These are phyloP conservation scores for Ophion slaviceki DNA, from an alignment of 2,888 invertebrate genomes.

Conservation along the genomic window DNA sequence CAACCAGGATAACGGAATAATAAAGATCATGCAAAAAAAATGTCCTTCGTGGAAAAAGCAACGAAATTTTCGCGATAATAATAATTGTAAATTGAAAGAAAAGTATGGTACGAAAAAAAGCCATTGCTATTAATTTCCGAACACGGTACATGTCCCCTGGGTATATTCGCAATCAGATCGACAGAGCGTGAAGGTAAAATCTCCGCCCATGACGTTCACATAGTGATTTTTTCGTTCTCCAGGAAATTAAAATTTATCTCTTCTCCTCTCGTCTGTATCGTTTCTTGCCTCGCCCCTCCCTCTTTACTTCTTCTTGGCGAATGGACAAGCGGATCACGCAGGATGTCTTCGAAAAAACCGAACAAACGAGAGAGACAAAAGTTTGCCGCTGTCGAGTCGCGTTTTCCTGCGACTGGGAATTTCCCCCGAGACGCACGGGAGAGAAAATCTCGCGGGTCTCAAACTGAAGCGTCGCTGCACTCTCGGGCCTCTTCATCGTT, in stretches of 20 bases:
- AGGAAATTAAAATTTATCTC: slow-evolving; percentile 58
- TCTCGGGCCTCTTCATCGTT: slow-evolving; percentile 5
- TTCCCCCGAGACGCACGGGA: slow-evolving; percentile 73
- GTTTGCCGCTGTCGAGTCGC: slow-evolving; percentile 55
- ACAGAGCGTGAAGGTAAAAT: slow-evolving; percentile 26
- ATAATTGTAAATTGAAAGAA: background rate
- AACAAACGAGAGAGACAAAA: slow-evolving; percentile 25
- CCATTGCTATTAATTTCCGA: background rate
- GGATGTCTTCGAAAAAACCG: slow-evolving; percentile 13
- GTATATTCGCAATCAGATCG: slow-evolving; percentile 46
- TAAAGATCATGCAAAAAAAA: no score
- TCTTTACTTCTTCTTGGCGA: background rate
- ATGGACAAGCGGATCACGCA: slow-evolving; percentile 17
- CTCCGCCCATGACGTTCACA: slow-evolving; percentile 2
- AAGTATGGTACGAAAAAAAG: background rate
- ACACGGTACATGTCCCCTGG: slow-evolving; percentile 33
- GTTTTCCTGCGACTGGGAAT: slow-evolving; percentile 73
- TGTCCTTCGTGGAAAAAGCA: background rate
- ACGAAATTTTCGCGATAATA: background rate
- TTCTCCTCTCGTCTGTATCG: slow-evolving; percentile 4
- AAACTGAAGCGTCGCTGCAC: slow-evolving; percentile 2
- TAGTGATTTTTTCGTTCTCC: slow-evolving; percentile 38
- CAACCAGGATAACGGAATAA: no score
- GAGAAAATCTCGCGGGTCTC: slow-evolving; percentile 40
- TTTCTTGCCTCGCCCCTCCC: slow-evolving; percentile 18